A percentile compares a stretch with the other conserved stretches of the same genome.
Conservation (phyloP, 1,140 invertebrate species). For the Listronotus oregonensis region DNA sequence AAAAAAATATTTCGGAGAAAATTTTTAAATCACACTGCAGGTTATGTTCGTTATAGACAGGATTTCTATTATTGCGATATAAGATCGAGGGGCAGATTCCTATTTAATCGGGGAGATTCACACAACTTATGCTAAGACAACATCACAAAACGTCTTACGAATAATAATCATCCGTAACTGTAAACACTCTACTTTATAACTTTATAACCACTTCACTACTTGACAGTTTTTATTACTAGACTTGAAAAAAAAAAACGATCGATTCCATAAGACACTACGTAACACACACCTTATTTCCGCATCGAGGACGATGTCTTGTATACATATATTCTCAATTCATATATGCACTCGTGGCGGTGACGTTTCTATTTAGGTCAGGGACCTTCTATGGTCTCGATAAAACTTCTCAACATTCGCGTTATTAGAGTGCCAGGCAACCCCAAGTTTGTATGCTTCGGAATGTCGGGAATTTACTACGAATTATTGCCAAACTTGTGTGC, state of each 20-base stretch:
- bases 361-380: conserved; percentile 38
- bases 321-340: conserved; percentile 28
- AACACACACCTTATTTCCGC: conserved; percentile 6
- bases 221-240: too few species aligned
- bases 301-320: conserved; percentile 8
- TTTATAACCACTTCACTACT: too few species aligned
- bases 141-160: too few species aligned
- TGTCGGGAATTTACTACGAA: conserved; percentile 24
- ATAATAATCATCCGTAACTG: too few species aligned
- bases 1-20: too few species aligned
- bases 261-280: background rate
- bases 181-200: too few species aligned
- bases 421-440: conserved; percentile 14
- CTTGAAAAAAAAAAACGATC: conserved; percentile 12
- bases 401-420: conserved; percentile 31
- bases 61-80: too few species aligned
- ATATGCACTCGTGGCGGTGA: conserved; percentile 14
- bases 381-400: conserved; percentile 33
- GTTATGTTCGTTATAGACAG: too few species aligned
- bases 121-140: too few species aligned
- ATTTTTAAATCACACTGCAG: too few species aligned
- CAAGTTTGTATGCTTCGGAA: conserved; percentile 22
- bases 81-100: too few species aligned
- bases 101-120: too few species aligned
- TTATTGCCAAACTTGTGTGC: conserved; percentile 14